Evolutionary conservation across 2,888 invertebrate species (phyloP), one percentile per base, ranked within the genome.

Genomic region (Aromia moschata): DNA sequence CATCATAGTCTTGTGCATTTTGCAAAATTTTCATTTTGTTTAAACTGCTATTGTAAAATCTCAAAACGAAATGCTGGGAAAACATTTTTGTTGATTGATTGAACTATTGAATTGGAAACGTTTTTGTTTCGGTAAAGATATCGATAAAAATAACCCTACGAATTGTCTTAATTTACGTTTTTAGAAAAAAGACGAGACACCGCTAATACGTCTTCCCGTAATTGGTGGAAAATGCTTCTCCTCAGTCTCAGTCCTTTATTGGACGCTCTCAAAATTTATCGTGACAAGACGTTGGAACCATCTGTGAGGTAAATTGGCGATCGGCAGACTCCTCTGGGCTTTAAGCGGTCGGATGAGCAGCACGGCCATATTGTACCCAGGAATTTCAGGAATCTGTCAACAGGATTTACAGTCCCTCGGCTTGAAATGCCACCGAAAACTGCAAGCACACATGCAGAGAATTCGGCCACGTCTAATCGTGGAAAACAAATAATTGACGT

Each of bases 291-390:
- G 68, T 67, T 72, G 71, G 70, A 68, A 67, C 74, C 73, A 75
- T 76, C 74, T 78, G 77, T 77, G 77, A 72, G 77, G 77, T 77
- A 78, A 78, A 78, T 77, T 76, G 77, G 76, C 76, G 74, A 77
- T 77, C 77, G 74, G 70, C 71, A 62, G 68, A 70, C 71, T 74
- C 73, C 74, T 71, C 67, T 33, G 33, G 60, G 69, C 62, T 71
- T 71, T 67, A 68, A 63, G 67, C 73, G 72, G 75, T 74, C 70
- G 67, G 69, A 64, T 72, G 73, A 71, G 56, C 73, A 70, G 62
- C 62, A 65, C 66, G 62, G 67, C 72, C 74, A 76, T 76, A 75
- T 75, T 76, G 74, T 70, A 70, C 65, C 58, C 60, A 70, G 68
- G 77, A 77, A 79, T 77, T 70, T 70, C 46, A 64, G 70, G 77